A percentile compares a stretch with the other conserved stretches of the same genome.
phyloP scores from a whole-genome alignment of 2,888 invertebrate species.

The Nipponacmea schrenckii region DNA sequence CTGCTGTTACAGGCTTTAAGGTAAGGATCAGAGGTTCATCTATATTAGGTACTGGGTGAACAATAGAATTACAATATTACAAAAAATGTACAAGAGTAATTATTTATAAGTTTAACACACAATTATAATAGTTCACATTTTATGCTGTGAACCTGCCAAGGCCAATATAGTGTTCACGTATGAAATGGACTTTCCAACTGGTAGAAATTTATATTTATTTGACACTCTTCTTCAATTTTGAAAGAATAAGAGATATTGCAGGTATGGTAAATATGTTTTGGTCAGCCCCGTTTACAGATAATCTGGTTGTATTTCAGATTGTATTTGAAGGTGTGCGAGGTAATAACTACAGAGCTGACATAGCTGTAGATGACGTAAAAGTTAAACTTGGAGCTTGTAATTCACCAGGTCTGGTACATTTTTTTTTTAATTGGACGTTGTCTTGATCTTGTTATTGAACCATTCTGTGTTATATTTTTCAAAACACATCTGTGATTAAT shows the following conservation, averaged over 20 bases:
- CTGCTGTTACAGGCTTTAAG: constrained; percentile 37
- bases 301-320: constrained; percentile 33
- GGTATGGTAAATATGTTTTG: not conserved
- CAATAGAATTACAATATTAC: too few relatives aligned
- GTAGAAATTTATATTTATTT: too few relatives aligned
- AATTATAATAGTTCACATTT: too few relatives aligned
- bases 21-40: constrained; percentile 21
- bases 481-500: not conserved
- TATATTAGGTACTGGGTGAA: not conserved
- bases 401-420: constrained; percentile 34
- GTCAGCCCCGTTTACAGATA: not conserved
- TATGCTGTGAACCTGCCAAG: too few relatives aligned
- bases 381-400: constrained; percentile 47
- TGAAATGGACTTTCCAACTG: too few relatives aligned
- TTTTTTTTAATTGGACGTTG: not conserved
- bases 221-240: too few relatives aligned
- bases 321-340: constrained; percentile 58
- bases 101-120: too few relatives aligned
- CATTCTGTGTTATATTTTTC: not conserved
- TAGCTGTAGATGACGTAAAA: constrained; percentile 59
- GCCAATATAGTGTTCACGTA: too few relatives aligned
- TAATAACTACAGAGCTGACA: constrained; percentile 47
- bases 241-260: not conserved
- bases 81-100: too few relatives aligned
- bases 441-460: not conserved